A percentile compares a stretch with the other conserved stretches of the same genome.
Conservation (phyloP, 1,140 invertebrate genomes). For the Alviniconcha marisindica region DNA sequence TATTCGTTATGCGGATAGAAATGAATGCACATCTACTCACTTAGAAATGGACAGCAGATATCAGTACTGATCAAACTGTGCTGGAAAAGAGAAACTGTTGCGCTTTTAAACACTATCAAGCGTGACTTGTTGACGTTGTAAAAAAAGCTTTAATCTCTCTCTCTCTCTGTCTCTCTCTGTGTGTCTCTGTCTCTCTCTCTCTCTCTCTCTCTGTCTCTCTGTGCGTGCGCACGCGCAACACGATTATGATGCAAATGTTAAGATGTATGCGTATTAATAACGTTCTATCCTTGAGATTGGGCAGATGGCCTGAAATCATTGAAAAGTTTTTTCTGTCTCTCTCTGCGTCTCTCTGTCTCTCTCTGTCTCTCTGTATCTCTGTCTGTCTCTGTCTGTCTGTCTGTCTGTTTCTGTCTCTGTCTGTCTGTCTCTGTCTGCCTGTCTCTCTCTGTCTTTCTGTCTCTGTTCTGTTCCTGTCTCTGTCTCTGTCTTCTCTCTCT, state of each 20-base stretch:
- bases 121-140: too few relatives aligned
- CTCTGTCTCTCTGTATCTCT: not conserved
- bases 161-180: not conserved
- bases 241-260: too few relatives aligned
- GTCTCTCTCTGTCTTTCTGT: not conserved
- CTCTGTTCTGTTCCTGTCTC: too few relatives aligned
- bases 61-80: too few relatives aligned
- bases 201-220: not conserved
- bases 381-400: not conserved
- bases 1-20: too few relatives aligned
- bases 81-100: not conserved
- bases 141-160: not conserved
- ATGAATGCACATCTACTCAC: too few relatives aligned
- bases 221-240: too few relatives aligned
- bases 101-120: too few relatives aligned
- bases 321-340: not conserved
- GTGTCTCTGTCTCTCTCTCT: not conserved
- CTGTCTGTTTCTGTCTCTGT: not conserved
- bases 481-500: not conserved
- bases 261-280: too few relatives aligned
- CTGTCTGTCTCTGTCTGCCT: not conserved
- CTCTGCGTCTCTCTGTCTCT: not conserved
- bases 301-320: too few relatives aligned
- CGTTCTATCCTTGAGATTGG: too few relatives aligned
- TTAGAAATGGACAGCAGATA: too few relatives aligned